Evolutionary conservation across 1,140 invertebrate genomes (phyloP), one percentile per base, ranked within the genome.

Genomic region (Lasioglossum albipes): DNA sequence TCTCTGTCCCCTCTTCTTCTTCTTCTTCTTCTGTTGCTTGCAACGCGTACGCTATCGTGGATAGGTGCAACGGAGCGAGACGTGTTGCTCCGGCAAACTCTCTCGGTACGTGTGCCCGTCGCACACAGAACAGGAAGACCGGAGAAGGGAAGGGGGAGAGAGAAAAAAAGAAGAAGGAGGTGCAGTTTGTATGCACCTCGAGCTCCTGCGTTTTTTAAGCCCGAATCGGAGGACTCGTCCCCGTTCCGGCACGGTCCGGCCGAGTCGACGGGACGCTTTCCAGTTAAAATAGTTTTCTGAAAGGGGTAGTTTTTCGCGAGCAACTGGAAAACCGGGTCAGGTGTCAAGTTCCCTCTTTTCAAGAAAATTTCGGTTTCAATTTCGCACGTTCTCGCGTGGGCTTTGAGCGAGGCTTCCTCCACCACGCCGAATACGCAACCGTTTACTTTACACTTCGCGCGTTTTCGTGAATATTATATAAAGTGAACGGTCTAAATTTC

Each of bases 31-130:
- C 49, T 75, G 18, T 27, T 13, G 45, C 36, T 49, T 16, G 65
- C 57, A 66, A 62, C 75, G 79, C 57, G 54, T 77, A 59, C 73
- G 65, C 36, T 74, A 73, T 72, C 64, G 75, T 75, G 86, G 82
- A 73, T 64, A 73, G 54, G 72, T 64, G 85, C 87, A 88, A 78
- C 87, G 77, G 85, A 88, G 85, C 86, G 87, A 84, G 78, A 87
- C 87, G 77, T 76, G 71, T 79, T 80, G 79, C 84, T 82, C 81
- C 79, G 82, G 59, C 73, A 71, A 71, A 81, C 75, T 77, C 79
- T 81, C 66, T 13, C 13, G 49, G 64, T 75, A 75, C 82, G 81
- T 73, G 65, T 73, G 54, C 71, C 74, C 82, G 68, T 79, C 81
- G 64, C 67, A 74, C 45, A 75, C 31, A 45, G 45, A n/a, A 78